These are phyloP conservation scores for Rallus limicola DNA, from an alignment of 2,113 vertebrate species.

Conservation along the genomic window DNA sequence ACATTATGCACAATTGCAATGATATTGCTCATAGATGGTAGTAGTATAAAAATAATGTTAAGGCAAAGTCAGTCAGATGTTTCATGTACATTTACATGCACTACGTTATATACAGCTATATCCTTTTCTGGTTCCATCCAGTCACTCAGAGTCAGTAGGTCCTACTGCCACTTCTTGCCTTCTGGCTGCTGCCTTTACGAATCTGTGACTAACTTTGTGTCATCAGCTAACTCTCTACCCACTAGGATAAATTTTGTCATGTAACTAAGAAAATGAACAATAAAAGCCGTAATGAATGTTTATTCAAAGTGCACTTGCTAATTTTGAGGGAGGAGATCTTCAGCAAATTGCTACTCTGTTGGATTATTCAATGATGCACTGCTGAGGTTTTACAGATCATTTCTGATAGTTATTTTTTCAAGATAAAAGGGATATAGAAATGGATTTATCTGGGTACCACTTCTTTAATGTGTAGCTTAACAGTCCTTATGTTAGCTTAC, in stretches of 20 bases:
- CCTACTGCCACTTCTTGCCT: neutral
- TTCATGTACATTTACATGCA: neutral
- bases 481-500: neutral
- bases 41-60: neutral
- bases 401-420: neutral
- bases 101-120: neutral
- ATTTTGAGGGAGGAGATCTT: neutral
- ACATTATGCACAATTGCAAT: neutral
- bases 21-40: neutral
- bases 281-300: neutral
- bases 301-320: neutral
- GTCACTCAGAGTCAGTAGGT: neutral
- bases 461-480: neutral
- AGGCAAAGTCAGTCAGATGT: neutral
- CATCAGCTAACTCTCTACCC: neutral
- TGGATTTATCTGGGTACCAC: neutral
- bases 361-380: neutral
- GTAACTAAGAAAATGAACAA: neutral
- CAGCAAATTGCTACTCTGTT: neutral
- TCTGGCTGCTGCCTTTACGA: neutral
- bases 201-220: neutral
- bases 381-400: neutral
- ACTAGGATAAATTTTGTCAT: neutral
- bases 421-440: neutral
- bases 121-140: neutral